A percentile compares a stretch with the other conserved stretches of the same genome.
phyloP scores from a whole-genome alignment of 2,888 invertebrate genomes.

The Drosophila gaucha region DNA sequence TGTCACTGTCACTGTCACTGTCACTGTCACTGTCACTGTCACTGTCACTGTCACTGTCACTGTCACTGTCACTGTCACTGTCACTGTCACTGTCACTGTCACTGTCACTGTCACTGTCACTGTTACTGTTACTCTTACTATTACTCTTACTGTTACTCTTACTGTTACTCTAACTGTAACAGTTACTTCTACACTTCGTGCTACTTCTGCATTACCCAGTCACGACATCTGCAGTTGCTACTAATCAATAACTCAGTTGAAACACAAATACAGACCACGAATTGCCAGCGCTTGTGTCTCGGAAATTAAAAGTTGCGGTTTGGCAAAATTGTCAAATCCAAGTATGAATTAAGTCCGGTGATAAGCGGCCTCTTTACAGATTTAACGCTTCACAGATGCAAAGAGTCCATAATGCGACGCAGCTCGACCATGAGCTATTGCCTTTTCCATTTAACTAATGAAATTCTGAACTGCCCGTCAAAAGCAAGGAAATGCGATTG shows the following conservation, averaged over 20 bases:
- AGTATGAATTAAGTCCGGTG: constrained; percentile 3
- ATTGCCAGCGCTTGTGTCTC: constrained; percentile 1
- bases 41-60: background rate
- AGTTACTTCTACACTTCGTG: too few relatives aligned
- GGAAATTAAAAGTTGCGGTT: constrained; percentile 28
- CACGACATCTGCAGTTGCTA: background rate
- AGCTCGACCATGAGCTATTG: background rate
- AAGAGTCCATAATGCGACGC: background rate
- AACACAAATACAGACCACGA: background rate
- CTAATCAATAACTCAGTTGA: background rate
- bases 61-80: background rate
- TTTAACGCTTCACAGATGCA: constrained; percentile 19
- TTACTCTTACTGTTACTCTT: background rate
- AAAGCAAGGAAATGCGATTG: background rate
- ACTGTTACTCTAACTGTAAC: background rate
- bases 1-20: background rate
- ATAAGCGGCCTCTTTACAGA: constrained; percentile 29
- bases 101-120: background rate
- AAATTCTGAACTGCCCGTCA: constrained; percentile 18
- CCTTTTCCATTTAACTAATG: constrained; percentile 59
- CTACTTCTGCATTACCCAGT: too few relatives aligned
- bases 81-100: background rate
- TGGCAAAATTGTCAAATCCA: constrained; percentile 10
- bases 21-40: background rate
- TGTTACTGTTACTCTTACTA: background rate